Conservation (phyloP, 2,888 invertebrate species). For the Lysandra coridon region DNA sequence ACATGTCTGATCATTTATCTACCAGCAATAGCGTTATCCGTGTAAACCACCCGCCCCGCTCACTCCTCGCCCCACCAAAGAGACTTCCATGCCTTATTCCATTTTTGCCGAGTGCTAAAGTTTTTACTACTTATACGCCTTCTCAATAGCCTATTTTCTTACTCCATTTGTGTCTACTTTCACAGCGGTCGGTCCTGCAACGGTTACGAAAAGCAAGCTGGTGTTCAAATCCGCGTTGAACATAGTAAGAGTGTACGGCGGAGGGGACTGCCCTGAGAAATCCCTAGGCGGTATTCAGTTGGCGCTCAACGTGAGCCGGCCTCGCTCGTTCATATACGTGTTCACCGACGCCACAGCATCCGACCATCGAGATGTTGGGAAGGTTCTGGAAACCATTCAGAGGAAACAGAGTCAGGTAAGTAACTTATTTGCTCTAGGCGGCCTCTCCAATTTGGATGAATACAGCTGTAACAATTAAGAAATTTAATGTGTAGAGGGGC, state of each 20-base stretch:
- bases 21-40: too few relatives aligned
- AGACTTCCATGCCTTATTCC: too few relatives aligned
- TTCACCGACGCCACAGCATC: constrained; percentile 88
- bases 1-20: too few relatives aligned
- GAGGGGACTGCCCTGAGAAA: constrained; percentile 88
- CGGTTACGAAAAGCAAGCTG: constrained; percentile 82
- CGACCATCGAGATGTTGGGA: constrained; percentile 82
- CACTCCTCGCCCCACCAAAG: too few relatives aligned
- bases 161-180: neutral
- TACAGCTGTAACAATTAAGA: too few relatives aligned
- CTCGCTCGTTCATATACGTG: constrained; percentile 86
- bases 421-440: neutral
- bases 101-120: too few relatives aligned
- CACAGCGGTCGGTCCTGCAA: constrained; percentile 82
- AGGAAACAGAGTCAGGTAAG: constrained; percentile 85
- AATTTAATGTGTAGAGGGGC: too few relatives aligned
- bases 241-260: constrained; percentile 82
- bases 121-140: too few relatives aligned
- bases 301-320: constrained; percentile 83
- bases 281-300: constrained; percentile 83
- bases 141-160: too few relatives aligned
- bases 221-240: constrained; percentile 79
- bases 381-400: constrained; percentile 84
- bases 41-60: too few relatives aligned
- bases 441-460: neutral